phyloP scores from a whole-genome alignment of 2,113 vertebrate species.

The Montifringilla adamsi region DNA sequence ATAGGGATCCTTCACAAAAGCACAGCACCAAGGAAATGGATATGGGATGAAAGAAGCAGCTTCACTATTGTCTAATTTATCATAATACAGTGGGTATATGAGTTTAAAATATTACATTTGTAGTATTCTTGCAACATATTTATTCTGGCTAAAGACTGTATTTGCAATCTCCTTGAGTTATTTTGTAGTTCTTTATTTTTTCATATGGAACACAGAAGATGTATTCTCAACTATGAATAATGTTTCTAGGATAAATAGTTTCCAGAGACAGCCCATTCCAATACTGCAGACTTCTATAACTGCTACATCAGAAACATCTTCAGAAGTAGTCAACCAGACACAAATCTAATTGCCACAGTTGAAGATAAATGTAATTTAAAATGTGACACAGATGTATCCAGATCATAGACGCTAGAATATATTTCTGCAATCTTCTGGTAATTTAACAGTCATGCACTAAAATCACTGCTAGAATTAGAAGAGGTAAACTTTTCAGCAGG shows the following conservation, averaged over 20 bases:
- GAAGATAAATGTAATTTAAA: constrained; percentile 43
- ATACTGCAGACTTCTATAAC: neutral
- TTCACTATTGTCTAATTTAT: neutral
- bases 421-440: neutral
- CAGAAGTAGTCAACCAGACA: constrained; percentile 22
- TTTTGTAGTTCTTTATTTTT: neutral
- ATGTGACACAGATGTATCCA: constrained; percentile 8
- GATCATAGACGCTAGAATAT: neutral
- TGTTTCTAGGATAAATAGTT: neutral
- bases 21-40: neutral
- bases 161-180: neutral
- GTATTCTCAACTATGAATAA: neutral
- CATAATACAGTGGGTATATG: neutral
- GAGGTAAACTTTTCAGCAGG: neutral
- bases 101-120: neutral
- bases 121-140: neutral
- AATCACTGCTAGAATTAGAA: neutral
- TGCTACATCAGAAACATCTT: constrained; percentile 9
- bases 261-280: neutral
- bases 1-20: neutral
- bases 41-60: neutral
- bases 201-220: neutral
- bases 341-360: constrained; percentile 14
- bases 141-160: neutral
- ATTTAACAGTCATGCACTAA: neutral